Evolutionary conservation across 2,113 vertebrate genomes (phyloP), one percentile per base, ranked within the genome.

Genomic region (Columba janthina): DNA sequence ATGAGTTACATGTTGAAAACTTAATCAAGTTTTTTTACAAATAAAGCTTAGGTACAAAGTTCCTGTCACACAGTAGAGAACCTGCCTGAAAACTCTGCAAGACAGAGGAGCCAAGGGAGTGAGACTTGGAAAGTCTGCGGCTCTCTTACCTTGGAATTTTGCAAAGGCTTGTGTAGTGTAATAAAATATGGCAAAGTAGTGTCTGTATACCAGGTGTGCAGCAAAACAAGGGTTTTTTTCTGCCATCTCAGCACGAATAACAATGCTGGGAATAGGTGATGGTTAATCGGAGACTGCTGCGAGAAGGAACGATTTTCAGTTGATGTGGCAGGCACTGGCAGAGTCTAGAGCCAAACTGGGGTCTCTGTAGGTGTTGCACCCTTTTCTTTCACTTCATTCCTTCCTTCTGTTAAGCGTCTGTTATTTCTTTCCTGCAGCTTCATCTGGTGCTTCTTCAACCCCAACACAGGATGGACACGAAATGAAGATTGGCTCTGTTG

Each of bases 401-500:
- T 79, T 3, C 78, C 31, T 80, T 87, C 73, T 88, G 62, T 78
- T 95, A n/a, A 80, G 58, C 19, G 67, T 81, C 26, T 65, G 34
- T 46, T 81, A 6, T 90, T 92, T 93, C 42, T 80, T 67, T 58
- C 56, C 78, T 85, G 70, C 77, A 99, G 98, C 36, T 70, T 70
- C 58, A 12, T 97, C 97, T 95, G 96, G 97, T 31, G 22, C 94
- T n/a, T 46, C 98, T 54, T 96, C 88, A n/a, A 89, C 82, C 48
- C 77, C 97, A 38, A 34, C 25, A 57, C 20, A 66, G 76, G 96
- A 88, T 13, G 79, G 86, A 22, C 54, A 96, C 20, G 98, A 99
- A 94, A 98, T 98, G 48, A 98, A n/a, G 25, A 94, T 99, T 85
- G 98, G 98, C 76, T 96, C 95, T 7, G 40, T 99, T 12, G 16